phyloP scores from a whole-genome alignment of 2,113 vertebrate genomes.

The Gambusia holbrooki region DNA sequence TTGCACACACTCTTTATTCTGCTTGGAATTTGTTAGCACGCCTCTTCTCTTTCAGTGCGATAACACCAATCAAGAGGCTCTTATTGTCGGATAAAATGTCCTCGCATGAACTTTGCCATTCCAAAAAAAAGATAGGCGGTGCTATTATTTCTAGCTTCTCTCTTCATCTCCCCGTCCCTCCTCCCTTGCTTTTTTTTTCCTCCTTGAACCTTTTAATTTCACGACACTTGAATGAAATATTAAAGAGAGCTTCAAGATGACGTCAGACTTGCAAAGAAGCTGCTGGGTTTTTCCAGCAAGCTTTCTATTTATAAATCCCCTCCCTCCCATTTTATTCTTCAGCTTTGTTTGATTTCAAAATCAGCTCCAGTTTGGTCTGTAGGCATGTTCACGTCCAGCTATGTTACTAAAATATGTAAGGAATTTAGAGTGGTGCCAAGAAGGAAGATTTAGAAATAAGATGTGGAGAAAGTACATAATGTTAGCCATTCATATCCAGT shows the following conservation, averaged over 20 bases:
- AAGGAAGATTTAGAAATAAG: not conserved
- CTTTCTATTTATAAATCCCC: slow-evolving; percentile 33
- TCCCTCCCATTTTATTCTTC: not conserved
- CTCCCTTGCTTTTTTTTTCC: slow-evolving; percentile 28
- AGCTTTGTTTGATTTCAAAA: not conserved
- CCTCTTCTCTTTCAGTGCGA: slow-evolving; percentile 13
- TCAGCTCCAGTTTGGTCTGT: slow-evolving; percentile 3
- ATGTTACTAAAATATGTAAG: not conserved
- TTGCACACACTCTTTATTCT: not conserved
- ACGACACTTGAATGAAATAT: slow-evolving; percentile 76
- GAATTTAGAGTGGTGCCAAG: not conserved
- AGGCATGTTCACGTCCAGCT: not conserved
- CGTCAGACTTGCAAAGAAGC: slow-evolving; percentile 75
- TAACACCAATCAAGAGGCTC: slow-evolving; percentile 44
- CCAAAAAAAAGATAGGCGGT: slow-evolving; percentile 43
- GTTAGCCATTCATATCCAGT: not conserved
- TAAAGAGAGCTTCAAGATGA: slow-evolving; percentile 66
- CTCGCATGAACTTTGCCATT: slow-evolving; percentile 59
- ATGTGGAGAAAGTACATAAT: not conserved
- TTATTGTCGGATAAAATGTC: slow-evolving; percentile 44
- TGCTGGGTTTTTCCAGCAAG: slow-evolving; percentile 47
- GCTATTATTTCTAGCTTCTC: slow-evolving; percentile 26
- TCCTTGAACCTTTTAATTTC: slow-evolving; percentile 74
- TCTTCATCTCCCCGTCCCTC: not conserved
- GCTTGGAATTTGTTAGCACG: slow-evolving; percentile 19